Evolutionary conservation across 2,113 vertebrate genomes (phyloP), one percentile per base, ranked within the genome.

Genomic region (Macquaria ambigua): DNA sequence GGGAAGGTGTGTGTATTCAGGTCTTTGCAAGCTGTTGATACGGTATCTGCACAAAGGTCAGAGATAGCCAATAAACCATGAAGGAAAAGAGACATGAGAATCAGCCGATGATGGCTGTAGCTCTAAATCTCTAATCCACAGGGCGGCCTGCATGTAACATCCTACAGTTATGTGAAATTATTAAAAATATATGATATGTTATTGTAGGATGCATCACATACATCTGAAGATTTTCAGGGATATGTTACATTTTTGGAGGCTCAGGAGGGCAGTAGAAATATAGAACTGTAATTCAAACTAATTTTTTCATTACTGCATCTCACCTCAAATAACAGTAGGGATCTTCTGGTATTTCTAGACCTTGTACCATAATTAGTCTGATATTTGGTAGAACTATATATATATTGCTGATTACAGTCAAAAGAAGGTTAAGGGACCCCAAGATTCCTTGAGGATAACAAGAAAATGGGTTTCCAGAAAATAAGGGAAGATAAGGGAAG

Each of bases 341-440:
- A 31, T 28, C 48, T 11, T 34, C 68, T 53, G 28, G 68, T 34
- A 37, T 31, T 31, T 31, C 28, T 31, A 70, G 8, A 34, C 67
- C 8, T 21, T 11, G 46, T 11, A 70, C 16, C 1, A 8, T 7
- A 52, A 12, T 52, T 20, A 34, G 16, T 5, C 46, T 34, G 62
- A 43, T 55, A 55, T 41, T 43, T 18, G n/a, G n/a, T 25, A 66
- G n/a, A 55, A 64, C 70, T 72, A 12, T 39, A n/a, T n/a, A n/a
- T 52, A 34, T 70, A 52, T 70, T 52, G 2, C 25, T 70, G 5
- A 70, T 70, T 50, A 66, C 64, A 21, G 67, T 69, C 18, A 70
- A 70, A 34, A 20, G 7, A 53, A 53, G 18, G 52, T 50, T 50
- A 18, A 50, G 15, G 14, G 14, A 52, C 25, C 5, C 16, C 46